Evolutionary conservation across 2,797 vertebrate genomes (phyloP), one percentile per base, ranked within the genome.

Genomic region (Saxicola maurus): DNA sequence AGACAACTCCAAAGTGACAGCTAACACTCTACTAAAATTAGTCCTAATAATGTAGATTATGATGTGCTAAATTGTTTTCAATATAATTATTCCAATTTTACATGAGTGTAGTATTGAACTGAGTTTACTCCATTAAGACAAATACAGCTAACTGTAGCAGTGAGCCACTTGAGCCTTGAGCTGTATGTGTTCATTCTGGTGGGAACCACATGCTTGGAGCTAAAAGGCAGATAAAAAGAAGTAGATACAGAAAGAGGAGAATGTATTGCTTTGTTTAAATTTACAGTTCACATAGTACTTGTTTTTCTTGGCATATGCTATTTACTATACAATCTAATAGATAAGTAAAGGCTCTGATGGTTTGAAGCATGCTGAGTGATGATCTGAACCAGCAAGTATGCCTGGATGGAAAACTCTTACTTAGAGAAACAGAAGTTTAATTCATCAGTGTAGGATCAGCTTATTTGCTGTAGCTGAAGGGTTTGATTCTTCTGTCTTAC

Each of bases 31-130:
- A 40, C 55, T 55, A 59, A 91, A 94, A 93, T 91, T 82, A 92
- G 73, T 90, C 57, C 68, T 86, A 59, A 82, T 84, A 82, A 84
- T 53, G 48, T 17, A 73, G 79, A 92, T 85, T 82, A 87, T 68
- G 73, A 94, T 56, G 76, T 80, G 43, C 69, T 90, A 81, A 78
- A 82, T 90, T 89, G 89, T 79, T 91, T 93, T 91, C 77, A 79
- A 4, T 82, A 67, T n/a, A 69, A 67, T 87, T 94, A 66, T 79
- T 89, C 52, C 77, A 78, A 8, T 92, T 93, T 83, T 46, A 75
- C 59, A 20, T 27, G 68, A 66, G 43, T 19, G 17, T 42, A 33
- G 45, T 73, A 73, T 52, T 66, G 74, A 89, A 73, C 71, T 56
- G 82, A 82, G 49, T 90, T 79, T 78, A 49, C 45, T 84, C 59